Evolutionary conservation across 2,888 invertebrate genomes (phyloP), one percentile per base, ranked within the genome.

Genomic region (Athalia cordata): DNA sequence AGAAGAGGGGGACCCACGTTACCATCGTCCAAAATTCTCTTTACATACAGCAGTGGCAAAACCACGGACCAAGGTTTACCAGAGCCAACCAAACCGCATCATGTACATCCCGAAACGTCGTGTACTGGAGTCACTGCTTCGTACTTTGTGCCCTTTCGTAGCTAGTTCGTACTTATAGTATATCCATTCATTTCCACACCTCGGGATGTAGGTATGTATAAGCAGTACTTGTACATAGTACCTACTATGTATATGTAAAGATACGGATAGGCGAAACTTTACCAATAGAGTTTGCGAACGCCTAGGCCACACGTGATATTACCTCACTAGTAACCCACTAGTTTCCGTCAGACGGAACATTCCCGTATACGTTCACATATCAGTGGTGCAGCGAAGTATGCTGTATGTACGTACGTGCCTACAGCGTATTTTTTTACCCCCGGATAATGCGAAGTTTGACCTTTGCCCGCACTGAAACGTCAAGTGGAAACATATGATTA

Each of bases 21-120:
- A 5, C 8, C 29, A 52, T 68, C 43, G 29, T n/a, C 45, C 45
- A 57, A 47, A 72, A 72, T 57, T 59, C 47, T 43, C 45, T 13
- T 43, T 59, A 59, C 9, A 55, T 5, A 11, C 59, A 72, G 29
- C 59, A 72, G 29, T 57, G 47, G 13, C 57, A 72, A 47, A 29
- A 72, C 72, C 72, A 15, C 72, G 47, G 72, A 59, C 59, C 59
- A 72, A 72, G 59, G 72, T 45, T 59, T 43, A 43, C 68, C 68
- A 68, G 15, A 55, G 68, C 52, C 45, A 15, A 59, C 72, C 47
- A 57, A 72, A 72, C 72, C 72, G 59, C 72, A 72, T 57, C 72
- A 47, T 72, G 47, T 59, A 72, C 47, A 72, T 59, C 52, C 72
- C 59, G 47, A 72, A 43, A 57, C 72, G 72, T 13, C 57, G 47